Percentiles rank a stretch among this genome's conserved stretches.
phyloP scores from a whole-genome alignment of 1,140 invertebrate genomes.

The Lepidurus arcticus region DNA sequence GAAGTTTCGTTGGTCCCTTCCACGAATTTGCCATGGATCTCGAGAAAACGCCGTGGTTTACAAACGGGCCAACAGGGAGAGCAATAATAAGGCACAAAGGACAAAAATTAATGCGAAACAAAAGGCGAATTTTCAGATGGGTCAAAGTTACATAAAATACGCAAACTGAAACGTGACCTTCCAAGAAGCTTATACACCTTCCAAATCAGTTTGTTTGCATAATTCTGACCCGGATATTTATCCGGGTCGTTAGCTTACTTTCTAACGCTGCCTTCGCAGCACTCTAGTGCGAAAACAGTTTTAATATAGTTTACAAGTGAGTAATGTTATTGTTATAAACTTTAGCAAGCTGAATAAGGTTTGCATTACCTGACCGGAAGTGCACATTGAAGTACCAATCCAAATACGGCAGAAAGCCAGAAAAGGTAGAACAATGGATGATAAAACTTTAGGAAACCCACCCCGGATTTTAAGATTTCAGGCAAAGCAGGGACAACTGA shows the following conservation, averaged over 20 bases:
- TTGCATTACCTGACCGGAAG: background rate
- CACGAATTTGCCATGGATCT: too few relatives aligned
- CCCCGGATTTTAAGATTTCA: background rate
- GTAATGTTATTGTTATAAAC: background rate
- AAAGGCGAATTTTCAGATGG: background rate
- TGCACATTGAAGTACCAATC: conserved; percentile 21
- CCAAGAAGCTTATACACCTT: background rate
- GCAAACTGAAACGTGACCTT: background rate
- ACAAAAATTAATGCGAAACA: too few relatives aligned
- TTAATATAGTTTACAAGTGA: too few relatives aligned
- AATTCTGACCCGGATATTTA: conserved; percentile 16
- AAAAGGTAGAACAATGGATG: conserved; percentile 5
- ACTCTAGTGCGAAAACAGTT: background rate
- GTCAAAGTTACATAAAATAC: background rate
- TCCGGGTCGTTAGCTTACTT: background rate
- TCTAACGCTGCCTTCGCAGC: background rate
- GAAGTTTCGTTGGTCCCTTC: too few relatives aligned
- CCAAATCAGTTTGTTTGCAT: conserved; percentile 12
- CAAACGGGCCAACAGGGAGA: too few relatives aligned
- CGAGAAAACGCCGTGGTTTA: too few relatives aligned
- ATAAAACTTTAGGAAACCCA: background rate
- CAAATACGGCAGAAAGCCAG: conserved; percentile 21
- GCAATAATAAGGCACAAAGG: too few relatives aligned
- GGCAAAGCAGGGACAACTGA: background rate
- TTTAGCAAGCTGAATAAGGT: background rate